Conservation (phyloP, 1,140 invertebrate species). For the Lerema accius region DNA sequence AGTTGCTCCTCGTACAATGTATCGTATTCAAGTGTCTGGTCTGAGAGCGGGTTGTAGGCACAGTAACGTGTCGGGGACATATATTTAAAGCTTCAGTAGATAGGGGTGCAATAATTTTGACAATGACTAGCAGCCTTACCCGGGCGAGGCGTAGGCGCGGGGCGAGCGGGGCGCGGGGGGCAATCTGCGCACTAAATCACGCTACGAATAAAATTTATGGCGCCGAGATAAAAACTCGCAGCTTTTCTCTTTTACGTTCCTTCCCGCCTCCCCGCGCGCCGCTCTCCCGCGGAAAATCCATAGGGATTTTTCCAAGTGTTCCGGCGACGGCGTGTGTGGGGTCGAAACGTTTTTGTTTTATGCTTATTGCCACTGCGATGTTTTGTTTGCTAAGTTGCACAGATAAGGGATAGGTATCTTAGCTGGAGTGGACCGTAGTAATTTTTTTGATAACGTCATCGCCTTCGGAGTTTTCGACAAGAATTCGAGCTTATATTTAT, state of each 20-base stretch:
- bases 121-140: slow-evolving; percentile 81
- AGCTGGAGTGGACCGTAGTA: slow-evolving; percentile 44
- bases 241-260: slow-evolving; percentile 84
- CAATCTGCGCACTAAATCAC: slow-evolving; percentile 84
- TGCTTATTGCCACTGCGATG: slow-evolving; percentile 78
- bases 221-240: slow-evolving; percentile 84
- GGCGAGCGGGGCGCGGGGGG: slow-evolving; percentile 64
- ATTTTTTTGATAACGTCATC: slow-evolving; percentile 15
- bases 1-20: slow-evolving; percentile 44
- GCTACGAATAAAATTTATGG: slow-evolving; percentile 85
- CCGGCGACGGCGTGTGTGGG: slow-evolving; percentile 77
- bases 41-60: slow-evolving; percentile 68
- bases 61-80: slow-evolving; percentile 74
- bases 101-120: slow-evolving; percentile 83
- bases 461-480: too few species aligned
- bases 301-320: slow-evolving; percentile 82
- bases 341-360: slow-evolving; percentile 80
- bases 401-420: slow-evolving; percentile 70
- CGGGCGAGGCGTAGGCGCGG: slow-evolving; percentile 78
- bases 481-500: too few species aligned
- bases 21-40: slow-evolving; percentile 52
- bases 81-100: slow-evolving; percentile 82
- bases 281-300: slow-evolving; percentile 77
- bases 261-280: slow-evolving; percentile 59
- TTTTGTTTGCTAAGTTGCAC: slow-evolving; percentile 79